Evolutionary conservation across 2,113 vertebrate genomes (phyloP).

Genomic region (Antechinus stuartii): DNA sequence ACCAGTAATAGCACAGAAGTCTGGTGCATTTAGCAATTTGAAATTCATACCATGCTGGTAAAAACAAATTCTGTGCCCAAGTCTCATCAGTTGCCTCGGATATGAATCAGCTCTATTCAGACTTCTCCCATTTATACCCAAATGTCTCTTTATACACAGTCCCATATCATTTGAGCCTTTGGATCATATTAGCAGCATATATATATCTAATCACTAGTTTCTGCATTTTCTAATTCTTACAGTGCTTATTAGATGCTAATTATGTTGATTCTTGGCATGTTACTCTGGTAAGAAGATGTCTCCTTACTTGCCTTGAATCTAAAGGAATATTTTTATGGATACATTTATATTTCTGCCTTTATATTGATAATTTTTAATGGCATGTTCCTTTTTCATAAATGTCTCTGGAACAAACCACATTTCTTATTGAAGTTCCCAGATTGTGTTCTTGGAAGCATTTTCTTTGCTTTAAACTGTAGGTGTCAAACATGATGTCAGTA

Average conservation of each 20-base stretch:
- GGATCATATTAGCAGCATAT: not conserved
- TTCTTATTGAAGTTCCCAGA: conserved; percentile 26
- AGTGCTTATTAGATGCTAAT: conserved; percentile 8
- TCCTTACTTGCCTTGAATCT: not conserved
- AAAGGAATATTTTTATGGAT: not conserved
- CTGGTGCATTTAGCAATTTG: not conserved
- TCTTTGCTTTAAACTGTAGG: not conserved
- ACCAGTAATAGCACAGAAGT: not conserved
- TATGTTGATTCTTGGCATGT: not conserved
- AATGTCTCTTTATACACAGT: not conserved
- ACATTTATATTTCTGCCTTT: not conserved
- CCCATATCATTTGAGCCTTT: conserved; percentile 1
- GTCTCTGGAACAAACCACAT: not conserved
- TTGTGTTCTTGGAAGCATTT: not conserved
- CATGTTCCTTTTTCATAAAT: not conserved
- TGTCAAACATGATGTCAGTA: not conserved
- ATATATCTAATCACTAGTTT: not conserved
- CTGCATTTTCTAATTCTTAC: conserved; percentile 13
- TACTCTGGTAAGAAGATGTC: conserved; percentile 8
- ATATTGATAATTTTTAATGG: not conserved
- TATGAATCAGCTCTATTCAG: conserved; percentile 25
- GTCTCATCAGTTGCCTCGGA: conserved; percentile 4
- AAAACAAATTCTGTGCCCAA: not conserved
- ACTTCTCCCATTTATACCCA: not conserved
- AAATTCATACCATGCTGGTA: conserved; percentile 9